Evolutionary conservation across 1,140 invertebrate species (phyloP).

Genomic region (Argopecten irradians): DNA sequence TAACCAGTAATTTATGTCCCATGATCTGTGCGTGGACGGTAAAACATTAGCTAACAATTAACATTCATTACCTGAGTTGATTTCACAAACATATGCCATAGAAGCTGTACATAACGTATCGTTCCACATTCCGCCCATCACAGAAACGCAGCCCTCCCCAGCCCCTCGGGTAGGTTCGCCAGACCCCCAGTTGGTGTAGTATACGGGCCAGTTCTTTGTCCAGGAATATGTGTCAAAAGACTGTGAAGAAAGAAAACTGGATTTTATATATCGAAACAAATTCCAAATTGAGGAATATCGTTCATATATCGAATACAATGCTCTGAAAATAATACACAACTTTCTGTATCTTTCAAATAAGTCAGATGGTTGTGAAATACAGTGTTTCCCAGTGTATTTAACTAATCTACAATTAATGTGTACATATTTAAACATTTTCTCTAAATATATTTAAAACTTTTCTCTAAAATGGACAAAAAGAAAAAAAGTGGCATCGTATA

Average conservation of each 20-base stretch:
- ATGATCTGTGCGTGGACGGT: not conserved
- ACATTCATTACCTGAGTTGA: constrained; percentile 48
- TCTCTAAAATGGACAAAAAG: too few relatives aligned
- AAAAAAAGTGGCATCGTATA: too few relatives aligned
- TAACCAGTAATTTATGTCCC: not conserved
- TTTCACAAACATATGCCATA: constrained; percentile 58
- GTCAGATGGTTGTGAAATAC: not conserved
- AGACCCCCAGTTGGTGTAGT: constrained; percentile 57
- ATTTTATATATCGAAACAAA: too few relatives aligned
- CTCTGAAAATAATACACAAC: not conserved
- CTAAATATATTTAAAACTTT: too few relatives aligned
- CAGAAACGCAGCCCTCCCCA: constrained; percentile 54
- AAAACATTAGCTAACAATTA: not conserved
- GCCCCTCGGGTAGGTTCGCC: constrained; percentile 51
- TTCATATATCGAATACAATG: not conserved
- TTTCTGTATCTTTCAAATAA: not conserved
- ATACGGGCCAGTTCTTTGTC: constrained; percentile 56
- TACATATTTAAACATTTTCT: not conserved
- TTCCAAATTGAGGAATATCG: not conserved
- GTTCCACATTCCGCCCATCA: constrained; percentile 55
- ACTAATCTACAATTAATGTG: constrained; percentile 26
- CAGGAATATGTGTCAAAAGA: constrained; percentile 46
- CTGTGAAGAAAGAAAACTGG: constrained; percentile 39
- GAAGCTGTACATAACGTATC: constrained; percentile 49
- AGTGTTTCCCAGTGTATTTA: constrained; percentile 28